Conservation (phyloP, 1,140 invertebrate genomes). For the Cherax quadricarinatus region DNA sequence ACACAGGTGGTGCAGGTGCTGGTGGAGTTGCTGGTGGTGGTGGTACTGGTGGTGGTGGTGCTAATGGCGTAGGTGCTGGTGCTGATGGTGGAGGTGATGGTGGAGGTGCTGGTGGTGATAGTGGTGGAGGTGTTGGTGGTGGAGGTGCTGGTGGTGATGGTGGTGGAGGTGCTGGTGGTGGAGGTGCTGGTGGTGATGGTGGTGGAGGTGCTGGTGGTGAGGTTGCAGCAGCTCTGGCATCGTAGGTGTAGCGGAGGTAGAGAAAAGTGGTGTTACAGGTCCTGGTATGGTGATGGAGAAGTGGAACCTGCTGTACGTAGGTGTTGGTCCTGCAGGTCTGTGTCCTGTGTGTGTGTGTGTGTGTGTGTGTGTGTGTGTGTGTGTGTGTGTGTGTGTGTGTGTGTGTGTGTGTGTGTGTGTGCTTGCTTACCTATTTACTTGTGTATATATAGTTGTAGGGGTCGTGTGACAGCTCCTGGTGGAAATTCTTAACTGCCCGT, state of each 20-base stretch:
- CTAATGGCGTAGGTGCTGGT: no score
- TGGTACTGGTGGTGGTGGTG: background rate
- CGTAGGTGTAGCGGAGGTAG: background rate
- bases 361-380: conserved; percentile 22
- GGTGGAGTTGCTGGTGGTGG: background rate
- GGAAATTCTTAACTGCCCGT: no score
- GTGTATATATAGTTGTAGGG: background rate
- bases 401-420: conserved; percentile 26
- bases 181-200: background rate
- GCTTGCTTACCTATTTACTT: no score
- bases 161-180: no score
- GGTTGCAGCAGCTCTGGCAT: background rate
- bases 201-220: background rate
- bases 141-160: no score
- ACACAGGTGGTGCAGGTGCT: no score
- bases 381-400: conserved; percentile 30
- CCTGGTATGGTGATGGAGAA: no score
- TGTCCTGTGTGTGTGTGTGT: conserved; percentile 8
- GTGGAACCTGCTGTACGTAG: no score
- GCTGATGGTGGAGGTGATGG: no score
- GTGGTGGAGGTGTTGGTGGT: no score
- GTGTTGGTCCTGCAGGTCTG: background rate
- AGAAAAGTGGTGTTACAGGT: background rate
- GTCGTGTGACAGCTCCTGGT: background rate
- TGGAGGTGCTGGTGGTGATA: no score